Evolutionary conservation across 2,797 vertebrate species (phyloP).

Genomic region (Peromyscus eremicus): DNA sequence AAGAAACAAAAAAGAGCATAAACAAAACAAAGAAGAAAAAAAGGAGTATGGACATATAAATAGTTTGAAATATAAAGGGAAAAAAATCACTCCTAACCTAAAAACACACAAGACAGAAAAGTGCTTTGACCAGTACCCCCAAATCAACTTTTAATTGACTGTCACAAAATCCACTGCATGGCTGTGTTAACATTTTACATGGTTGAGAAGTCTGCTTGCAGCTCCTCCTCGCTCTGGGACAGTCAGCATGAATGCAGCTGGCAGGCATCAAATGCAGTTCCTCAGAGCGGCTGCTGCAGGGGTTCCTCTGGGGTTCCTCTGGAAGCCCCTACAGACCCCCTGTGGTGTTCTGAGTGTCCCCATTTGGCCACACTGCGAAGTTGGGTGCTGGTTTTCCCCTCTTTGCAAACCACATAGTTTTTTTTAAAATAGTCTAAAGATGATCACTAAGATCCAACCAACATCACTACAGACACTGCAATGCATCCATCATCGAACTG

Average conservation of each 20-base stretch:
- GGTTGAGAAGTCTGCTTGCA: neutral
- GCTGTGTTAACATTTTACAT: neutral
- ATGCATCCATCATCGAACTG: neutral
- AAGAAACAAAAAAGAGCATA: neutral
- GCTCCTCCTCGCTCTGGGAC: neutral
- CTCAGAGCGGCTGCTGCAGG: neutral
- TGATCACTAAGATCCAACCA: neutral
- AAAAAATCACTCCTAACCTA: conserved; percentile 42
- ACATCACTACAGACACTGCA: neutral
- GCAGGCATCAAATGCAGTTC: neutral
- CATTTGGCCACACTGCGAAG: neutral
- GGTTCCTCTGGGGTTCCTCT: conserved; percentile 13
- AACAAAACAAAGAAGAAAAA: neutral
- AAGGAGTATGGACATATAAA: neutral
- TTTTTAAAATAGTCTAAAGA: neutral
- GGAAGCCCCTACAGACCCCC: neutral
- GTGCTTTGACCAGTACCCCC: neutral
- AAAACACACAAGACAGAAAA: neutral
- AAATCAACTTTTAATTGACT: neutral
- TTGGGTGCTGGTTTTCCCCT: neutral
- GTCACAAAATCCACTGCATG: neutral
- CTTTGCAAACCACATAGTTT: neutral
- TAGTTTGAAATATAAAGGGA: neutral
- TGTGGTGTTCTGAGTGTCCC: neutral
- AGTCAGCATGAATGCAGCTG: neutral